phyloP scores from a whole-genome alignment of 2,888 invertebrate species.

The Drosophila cracens region DNA sequence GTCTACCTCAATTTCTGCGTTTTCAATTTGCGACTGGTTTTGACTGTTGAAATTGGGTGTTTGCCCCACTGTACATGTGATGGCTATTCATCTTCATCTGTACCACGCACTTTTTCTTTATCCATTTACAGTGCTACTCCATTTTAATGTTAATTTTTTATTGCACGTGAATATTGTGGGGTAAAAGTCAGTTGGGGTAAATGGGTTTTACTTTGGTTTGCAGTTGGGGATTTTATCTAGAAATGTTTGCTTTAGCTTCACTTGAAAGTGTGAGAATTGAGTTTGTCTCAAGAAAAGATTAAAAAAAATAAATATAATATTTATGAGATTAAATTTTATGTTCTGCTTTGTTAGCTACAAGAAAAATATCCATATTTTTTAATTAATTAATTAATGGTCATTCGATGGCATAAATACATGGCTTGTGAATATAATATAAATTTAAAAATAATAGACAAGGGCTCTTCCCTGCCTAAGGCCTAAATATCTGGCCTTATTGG shows the following conservation, averaged over 20 bases:
- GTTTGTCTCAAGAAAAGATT: neutral
- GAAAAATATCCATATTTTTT: neutral
- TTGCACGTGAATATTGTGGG: slow-evolving; percentile 75
- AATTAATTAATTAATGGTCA: neutral
- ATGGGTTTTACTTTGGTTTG: neutral
- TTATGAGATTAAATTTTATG: neutral
- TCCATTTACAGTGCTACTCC: slow-evolving; percentile 59
- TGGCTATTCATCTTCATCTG: slow-evolving; percentile 63
- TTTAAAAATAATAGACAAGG: neutral
- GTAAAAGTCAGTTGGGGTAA: neutral
- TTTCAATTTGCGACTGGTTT: slow-evolving; percentile 35
- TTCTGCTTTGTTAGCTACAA: neutral
- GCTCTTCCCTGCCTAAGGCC: neutral
- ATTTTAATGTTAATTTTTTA: slow-evolving; percentile 66
- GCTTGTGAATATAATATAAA: neutral
- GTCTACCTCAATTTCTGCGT: slow-evolving; percentile 36
- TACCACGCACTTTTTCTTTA: slow-evolving; percentile 58
- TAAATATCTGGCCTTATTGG: neutral
- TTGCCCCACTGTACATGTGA: slow-evolving; percentile 40
- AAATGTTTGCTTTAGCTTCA: neutral
- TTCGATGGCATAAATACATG: neutral
- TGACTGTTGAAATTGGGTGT: slow-evolving; percentile 1
- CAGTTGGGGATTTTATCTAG: neutral
- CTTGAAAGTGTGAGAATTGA: neutral
- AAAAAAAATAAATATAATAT: neutral